These are phyloP conservation scores for Leucoraja erinaceus DNA, from an alignment of 2,113 vertebrate species.

Conservation along the genomic window DNA sequence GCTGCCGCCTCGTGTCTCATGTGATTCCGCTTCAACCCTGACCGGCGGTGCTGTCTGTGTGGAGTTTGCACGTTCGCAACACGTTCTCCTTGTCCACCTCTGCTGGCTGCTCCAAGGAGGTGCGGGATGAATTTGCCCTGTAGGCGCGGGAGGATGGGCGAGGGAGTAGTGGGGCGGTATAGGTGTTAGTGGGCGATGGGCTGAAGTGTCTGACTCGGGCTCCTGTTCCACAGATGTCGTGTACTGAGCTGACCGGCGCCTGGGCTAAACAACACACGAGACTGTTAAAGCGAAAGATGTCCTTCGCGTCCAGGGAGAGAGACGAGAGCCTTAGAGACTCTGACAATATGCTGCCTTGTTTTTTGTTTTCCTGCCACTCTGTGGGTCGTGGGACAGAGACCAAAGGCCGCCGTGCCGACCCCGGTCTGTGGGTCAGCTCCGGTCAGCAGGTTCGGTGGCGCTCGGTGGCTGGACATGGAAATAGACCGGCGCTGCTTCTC, in stretches of 20 bases:
- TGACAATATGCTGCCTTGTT: neutral
- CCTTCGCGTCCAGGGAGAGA: neutral
- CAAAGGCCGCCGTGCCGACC: neutral
- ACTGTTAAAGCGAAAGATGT: neutral
- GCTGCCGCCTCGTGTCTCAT: too few species aligned
- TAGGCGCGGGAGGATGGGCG: too few species aligned
- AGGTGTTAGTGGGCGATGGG: too few species aligned
- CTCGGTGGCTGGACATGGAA: neutral
- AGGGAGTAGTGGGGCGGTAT: too few species aligned
- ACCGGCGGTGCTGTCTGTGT: too few species aligned
- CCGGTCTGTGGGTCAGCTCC: neutral
- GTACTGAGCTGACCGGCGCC: neutral
- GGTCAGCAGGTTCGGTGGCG: neutral
- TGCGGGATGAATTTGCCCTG: too few species aligned
- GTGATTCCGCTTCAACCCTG: too few species aligned
- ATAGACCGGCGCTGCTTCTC: neutral
- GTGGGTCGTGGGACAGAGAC: neutral
- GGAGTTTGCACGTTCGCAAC: too few species aligned
- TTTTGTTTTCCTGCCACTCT: neutral
- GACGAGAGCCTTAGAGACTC: neutral
- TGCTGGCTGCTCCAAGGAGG: too few species aligned
- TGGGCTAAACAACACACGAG: neutral
- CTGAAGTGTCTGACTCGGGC: too few species aligned
- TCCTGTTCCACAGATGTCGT: neutral
- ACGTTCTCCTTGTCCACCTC: too few species aligned